Percentiles rank a stretch among this genome's conserved stretches.
Evolutionary conservation across 2,888 invertebrate genomes (phyloP).

Genomic region (Belgica antarctica): DNA sequence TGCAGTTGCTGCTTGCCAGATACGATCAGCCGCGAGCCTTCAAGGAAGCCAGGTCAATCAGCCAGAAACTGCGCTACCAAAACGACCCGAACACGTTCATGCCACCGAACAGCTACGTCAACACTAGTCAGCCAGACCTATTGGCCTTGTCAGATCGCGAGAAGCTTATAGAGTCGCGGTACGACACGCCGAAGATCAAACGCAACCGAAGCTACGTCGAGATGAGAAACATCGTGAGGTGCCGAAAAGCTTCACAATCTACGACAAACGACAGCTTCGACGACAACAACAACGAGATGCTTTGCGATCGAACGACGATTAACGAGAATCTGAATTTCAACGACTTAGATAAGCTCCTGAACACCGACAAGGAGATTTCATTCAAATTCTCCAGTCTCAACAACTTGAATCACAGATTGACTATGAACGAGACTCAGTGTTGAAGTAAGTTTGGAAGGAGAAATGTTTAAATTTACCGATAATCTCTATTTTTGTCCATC

Average conservation of each 20-base stretch:
- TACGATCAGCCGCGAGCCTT: conserved; percentile 54
- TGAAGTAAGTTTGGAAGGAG: too few relatives aligned
- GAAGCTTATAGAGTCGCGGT: conserved; percentile 25
- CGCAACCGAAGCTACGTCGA: conserved; percentile 34
- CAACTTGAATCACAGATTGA: conserved; percentile 52
- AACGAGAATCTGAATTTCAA: conserved; percentile 53
- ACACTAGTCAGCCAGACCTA: conserved; percentile 38
- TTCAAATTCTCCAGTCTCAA: conserved; percentile 54
- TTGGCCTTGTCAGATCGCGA: background rate
- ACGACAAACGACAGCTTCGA: conserved; percentile 36
- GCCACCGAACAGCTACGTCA: conserved; percentile 48
- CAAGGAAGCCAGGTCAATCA: conserved; percentile 51
- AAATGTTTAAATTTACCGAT: too few relatives aligned
- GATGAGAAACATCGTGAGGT: conserved; percentile 26
- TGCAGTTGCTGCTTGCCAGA: conserved; percentile 47
- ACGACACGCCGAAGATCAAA: conserved; percentile 36
- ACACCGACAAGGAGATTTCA: conserved; percentile 52
- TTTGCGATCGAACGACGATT: conserved; percentile 50
- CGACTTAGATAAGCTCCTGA: conserved; percentile 52
- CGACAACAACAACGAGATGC: conserved; percentile 50
- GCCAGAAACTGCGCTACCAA: conserved; percentile 53
- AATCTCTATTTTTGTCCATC: conserved; percentile 3
- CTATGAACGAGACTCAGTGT: conserved; percentile 38
- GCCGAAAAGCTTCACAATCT: conserved; percentile 3
- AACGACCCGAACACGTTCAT: conserved; percentile 54